phyloP scores from a whole-genome alignment of 2,888 invertebrate species.

The Lacanobia oleracea region DNA sequence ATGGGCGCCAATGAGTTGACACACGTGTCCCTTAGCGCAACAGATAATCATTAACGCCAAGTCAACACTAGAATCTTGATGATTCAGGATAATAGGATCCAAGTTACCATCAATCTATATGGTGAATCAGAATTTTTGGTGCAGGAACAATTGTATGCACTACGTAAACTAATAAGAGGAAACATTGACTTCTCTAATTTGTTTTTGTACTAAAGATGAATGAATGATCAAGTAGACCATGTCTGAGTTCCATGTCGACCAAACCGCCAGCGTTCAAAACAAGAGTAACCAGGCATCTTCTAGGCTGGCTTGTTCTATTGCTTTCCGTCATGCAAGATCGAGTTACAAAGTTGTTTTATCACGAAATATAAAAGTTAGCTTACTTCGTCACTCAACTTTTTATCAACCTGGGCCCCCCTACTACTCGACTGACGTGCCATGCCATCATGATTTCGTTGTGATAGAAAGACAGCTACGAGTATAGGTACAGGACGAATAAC shows the following conservation, averaged over 20 bases:
- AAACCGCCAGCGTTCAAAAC: not conserved
- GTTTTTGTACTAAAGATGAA: too few relatives aligned
- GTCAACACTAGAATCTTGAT: not conserved
- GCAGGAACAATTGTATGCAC: too few relatives aligned
- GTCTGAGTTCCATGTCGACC: too few relatives aligned
- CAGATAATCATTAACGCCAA: not conserved
- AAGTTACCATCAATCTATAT: too few relatives aligned
- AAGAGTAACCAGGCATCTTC: not conserved
- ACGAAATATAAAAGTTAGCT: too few relatives aligned
- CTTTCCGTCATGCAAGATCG: not conserved
- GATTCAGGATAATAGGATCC: not conserved
- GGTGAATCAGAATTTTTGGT: too few relatives aligned
- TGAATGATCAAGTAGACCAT: too few relatives aligned
- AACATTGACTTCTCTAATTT: too few relatives aligned
- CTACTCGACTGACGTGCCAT: too few relatives aligned
- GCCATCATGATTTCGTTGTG: too few relatives aligned
- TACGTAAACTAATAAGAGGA: too few relatives aligned
- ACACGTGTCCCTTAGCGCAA: constrained; percentile 1
- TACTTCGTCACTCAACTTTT: not conserved
- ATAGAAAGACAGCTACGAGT: too few relatives aligned
- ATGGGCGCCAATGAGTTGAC: constrained; percentile 29
- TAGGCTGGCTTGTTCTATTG: not conserved
- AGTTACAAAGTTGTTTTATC: not conserved
- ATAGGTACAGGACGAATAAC: not conserved
- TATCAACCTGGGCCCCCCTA: not conserved